Percentiles rank a stretch among this genome's conserved stretches.
Conservation (phyloP, 2,888 invertebrate species). For the Crematogaster levior region DNA sequence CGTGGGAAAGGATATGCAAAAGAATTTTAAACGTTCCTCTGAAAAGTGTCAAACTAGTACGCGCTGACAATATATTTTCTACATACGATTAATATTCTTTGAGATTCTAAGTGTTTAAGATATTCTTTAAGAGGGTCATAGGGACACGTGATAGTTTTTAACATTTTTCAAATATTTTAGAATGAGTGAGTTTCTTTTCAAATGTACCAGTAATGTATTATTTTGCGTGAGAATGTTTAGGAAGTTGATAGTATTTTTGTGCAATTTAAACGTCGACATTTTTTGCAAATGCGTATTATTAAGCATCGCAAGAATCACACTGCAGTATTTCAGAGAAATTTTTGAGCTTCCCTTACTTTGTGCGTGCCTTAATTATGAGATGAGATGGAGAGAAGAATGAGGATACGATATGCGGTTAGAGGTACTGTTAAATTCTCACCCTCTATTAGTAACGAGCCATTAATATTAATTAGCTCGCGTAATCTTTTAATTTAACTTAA, state of each 20-base stretch:
- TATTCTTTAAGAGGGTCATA: not conserved
- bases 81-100: not conserved
- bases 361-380: conserved; percentile 31
- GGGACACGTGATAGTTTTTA: not conserved
- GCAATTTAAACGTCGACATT: conserved; percentile 46
- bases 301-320: conserved; percentile 41
- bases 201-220: not conserved
- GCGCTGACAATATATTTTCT: not conserved
- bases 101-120: not conserved
- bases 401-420: conserved; percentile 35
- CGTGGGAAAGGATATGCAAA: conserved; percentile 31
- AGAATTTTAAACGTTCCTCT: conserved; percentile 13
- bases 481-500: conserved; percentile 57
- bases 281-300: conserved; percentile 49
- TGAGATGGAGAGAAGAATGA: conserved; percentile 44
- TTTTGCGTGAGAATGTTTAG: conserved; percentile 43
- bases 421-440: conserved; percentile 67
- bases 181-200: not conserved
- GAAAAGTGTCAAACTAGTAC: not conserved
- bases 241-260: conserved; percentile 22
- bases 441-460: conserved; percentile 39
- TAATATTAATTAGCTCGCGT: conserved; percentile 65
- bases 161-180: not conserved
- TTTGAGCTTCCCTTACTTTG: conserved; percentile 7
- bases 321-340: conserved; percentile 24